Conservation (phyloP, 23 tunicate species). For the Oikopleura albicans region DNA sequence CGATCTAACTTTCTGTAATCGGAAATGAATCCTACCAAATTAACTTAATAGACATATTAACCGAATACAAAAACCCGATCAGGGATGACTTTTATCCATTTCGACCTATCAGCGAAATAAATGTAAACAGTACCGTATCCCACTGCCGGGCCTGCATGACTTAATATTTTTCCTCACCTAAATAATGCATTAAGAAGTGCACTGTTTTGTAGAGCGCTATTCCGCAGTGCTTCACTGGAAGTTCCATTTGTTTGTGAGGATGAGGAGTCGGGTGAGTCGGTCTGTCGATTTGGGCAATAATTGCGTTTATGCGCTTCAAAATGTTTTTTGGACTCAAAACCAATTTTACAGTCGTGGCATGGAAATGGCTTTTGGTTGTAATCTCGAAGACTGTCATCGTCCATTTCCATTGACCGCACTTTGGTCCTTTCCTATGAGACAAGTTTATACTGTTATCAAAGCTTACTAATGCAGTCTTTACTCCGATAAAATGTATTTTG, state of each 20-base stretch:
- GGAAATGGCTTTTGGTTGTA: conserved; percentile 5
- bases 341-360: conserved; percentile 15
- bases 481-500: too few species aligned
- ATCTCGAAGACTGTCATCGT: not conserved
- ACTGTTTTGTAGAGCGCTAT: not conserved
- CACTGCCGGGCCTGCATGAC: too few species aligned
- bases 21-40: too few species aligned
- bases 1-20: too few species aligned
- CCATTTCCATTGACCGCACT: not conserved
- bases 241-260: not conserved
- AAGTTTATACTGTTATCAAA: too few species aligned
- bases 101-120: too few species aligned
- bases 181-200: not conserved
- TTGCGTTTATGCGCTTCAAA: not conserved
- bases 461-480: too few species aligned
- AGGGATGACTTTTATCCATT: too few species aligned
- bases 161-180: too few species aligned
- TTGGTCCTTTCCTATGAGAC: not conserved
- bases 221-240: not conserved
- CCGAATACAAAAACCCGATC: too few species aligned
- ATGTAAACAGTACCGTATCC: too few species aligned
- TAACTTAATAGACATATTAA: too few species aligned
- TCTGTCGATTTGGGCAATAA: conserved; percentile 6
- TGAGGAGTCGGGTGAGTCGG: not conserved
- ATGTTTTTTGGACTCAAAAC: conserved; percentile 7